Base-by-base conservation (phyloP, 2,888 invertebrate genomes). In the Aproaerema taeniolella region DNA sequence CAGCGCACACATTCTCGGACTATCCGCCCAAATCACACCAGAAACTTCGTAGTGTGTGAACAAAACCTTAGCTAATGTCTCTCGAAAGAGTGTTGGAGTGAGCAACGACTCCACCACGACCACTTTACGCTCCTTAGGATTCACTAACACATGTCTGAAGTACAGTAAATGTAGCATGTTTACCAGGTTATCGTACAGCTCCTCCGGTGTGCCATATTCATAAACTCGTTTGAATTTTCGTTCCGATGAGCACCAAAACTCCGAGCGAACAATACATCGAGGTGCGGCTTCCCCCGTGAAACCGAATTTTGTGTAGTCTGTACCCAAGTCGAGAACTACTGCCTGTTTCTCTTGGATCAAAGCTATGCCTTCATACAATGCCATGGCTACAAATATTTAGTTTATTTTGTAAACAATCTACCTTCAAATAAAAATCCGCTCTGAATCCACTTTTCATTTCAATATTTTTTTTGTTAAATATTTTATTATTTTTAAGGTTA, bases 231-330 rank as follows among this genome's bases (percentile, higher is more conserved):
- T 88, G 8, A 88, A 67, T 44, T 86, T 65, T 6, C 91, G 90
- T 33, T 90, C 89, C 37, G 88, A 88, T 1, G 91, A 82, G 58
- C 92, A 91, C 71, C 89, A 91, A 31, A 94, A 90, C 71, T 93
- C 91, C 0, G 95, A 92, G 35, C 92, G 91, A 47, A 97, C 91
- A 47, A 98, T 96, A 65, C 94, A 94, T 51, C 97, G 88, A 15
- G 98, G 98, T 25, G 93, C 91, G 34, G 91, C 89, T 79, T 98
- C 98, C 7, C 95, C 95, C 16, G 95, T 94, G 77, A 97, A 96
- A 15, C 98, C 98, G 72, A 96, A 93, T 97, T 97, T 98, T 1
- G 97, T 97, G 63, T 95, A 98, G 12, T 95, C 95, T 29, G 90
- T 88, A 33, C 98, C 98, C 46, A 98, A 92, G 68, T 98, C 98